phyloP scores from a whole-genome alignment of 2,113 vertebrate species.

The Gallinago paraguaiae region DNA sequence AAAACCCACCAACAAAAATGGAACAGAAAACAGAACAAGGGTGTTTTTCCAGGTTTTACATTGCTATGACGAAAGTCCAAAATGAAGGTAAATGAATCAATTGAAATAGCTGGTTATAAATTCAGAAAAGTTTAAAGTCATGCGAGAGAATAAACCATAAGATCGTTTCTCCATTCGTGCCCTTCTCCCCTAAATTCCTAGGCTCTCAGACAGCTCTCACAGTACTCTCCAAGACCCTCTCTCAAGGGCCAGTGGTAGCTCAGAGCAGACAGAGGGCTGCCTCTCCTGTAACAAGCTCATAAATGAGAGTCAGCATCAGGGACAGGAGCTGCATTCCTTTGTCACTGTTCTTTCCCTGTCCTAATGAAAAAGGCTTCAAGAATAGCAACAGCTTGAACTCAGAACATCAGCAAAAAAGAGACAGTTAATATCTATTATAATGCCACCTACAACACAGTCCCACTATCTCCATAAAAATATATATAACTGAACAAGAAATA shows the following conservation, averaged over 20 bases:
- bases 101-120: background rate
- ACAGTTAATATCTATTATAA: fast-evolving
- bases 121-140: fast-evolving
- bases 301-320: background rate
- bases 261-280: too few species aligned
- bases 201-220: background rate
- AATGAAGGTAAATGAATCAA: background rate
- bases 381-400: background rate
- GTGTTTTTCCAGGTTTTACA: background rate
- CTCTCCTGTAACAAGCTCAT: fast-evolving
- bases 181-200: background rate
- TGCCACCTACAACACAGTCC: background rate
- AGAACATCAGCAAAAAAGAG: background rate
- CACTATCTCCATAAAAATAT: background rate
- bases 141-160: background rate
- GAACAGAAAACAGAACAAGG: background rate
- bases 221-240: background rate
- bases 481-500: background rate
- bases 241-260: background rate
- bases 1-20: background rate
- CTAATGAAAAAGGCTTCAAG: background rate
- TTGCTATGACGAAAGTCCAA: background rate
- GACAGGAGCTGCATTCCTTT: background rate
- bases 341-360: background rate
- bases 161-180: fast-evolving